A percentile compares a stretch with the other conserved stretches of the same genome.
Evolutionary conservation across 53 echinoderm and acorn worm species (phyloP).

Genomic region (Paracentrotus lividus): DNA sequence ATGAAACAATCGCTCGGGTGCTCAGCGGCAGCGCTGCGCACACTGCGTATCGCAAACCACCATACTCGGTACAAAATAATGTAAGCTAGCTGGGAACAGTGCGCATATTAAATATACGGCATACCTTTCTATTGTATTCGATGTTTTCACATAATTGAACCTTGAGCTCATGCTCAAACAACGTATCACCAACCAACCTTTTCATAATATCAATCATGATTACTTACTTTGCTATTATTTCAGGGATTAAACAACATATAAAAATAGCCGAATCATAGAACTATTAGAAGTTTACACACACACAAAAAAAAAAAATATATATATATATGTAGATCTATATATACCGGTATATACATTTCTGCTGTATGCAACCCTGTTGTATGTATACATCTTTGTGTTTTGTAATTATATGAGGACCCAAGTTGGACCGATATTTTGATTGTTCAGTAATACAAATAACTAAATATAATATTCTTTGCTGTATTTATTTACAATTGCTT

Average conservation of each 20-base stretch:
- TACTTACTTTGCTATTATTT: constrained; percentile 7
- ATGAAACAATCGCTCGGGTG: not conserved
- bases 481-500: no score
- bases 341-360: no score
- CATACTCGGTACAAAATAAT: not conserved
- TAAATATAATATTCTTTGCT: no score
- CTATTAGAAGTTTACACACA: no score
- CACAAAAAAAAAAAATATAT: no score
- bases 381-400: no score
- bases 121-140: constrained; percentile 66
- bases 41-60: not conserved
- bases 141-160: constrained; percentile 61
- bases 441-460: no score
- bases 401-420: no score
- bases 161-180: constrained; percentile 42
- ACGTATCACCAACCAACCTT: not conserved
- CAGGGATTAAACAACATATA: not conserved
- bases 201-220: not conserved
- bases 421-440: no score
- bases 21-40: not conserved
- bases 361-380: no score
- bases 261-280: no score
- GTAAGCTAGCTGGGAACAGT: not conserved
- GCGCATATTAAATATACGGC: not conserved
- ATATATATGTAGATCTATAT: no score